A percentile compares a stretch with the other conserved stretches of the same genome.
These are phyloP conservation scores for Hipposideros larvatus DNA, from an alignment of 2,797 vertebrate genomes.

Conservation along the genomic window DNA sequence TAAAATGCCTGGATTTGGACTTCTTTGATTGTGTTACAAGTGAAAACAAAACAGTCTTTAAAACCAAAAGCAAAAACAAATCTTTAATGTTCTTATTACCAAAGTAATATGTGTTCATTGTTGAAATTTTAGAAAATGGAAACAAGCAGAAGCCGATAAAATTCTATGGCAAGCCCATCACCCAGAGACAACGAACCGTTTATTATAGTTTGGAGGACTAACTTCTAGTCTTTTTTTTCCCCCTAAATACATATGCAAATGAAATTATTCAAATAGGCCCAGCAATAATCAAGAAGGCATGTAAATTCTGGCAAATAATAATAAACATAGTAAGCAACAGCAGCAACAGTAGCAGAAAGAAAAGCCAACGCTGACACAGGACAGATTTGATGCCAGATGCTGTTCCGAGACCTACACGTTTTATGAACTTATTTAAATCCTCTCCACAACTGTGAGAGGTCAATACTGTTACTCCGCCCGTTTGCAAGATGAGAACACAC, in stretches of 20 bases:
- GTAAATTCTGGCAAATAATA: slow-evolving; percentile 50
- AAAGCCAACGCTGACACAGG: neutral
- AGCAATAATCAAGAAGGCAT: neutral
- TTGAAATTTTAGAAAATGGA: slow-evolving; percentile 58
- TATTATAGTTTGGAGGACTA: slow-evolving; percentile 14
- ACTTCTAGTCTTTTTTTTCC: neutral
- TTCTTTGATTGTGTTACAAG: slow-evolving; percentile 20
- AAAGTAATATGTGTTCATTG: neutral
- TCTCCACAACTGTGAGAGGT: neutral
- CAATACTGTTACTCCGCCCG: neutral
- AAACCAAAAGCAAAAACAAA: slow-evolving; percentile 7
- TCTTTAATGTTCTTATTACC: neutral
- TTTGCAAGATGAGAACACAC: neutral
- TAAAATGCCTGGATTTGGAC: neutral
- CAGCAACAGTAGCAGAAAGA: neutral
- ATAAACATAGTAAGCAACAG: slow-evolving; percentile 1
- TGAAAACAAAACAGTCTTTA: neutral
- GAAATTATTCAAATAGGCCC: slow-evolving; percentile 54
- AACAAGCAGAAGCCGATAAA: slow-evolving; percentile 41
- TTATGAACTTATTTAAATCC: neutral
- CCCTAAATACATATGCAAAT: slow-evolving; percentile 24
- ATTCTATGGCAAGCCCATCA: neutral
- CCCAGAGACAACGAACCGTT: slow-evolving; percentile 22
- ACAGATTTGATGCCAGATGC: neutral
- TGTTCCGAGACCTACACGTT: neutral